A percentile compares a stretch with the other conserved stretches of the same genome.
phyloP scores from a whole-genome alignment of 2,888 invertebrate species.

The Drosophila barbarae region DNA sequence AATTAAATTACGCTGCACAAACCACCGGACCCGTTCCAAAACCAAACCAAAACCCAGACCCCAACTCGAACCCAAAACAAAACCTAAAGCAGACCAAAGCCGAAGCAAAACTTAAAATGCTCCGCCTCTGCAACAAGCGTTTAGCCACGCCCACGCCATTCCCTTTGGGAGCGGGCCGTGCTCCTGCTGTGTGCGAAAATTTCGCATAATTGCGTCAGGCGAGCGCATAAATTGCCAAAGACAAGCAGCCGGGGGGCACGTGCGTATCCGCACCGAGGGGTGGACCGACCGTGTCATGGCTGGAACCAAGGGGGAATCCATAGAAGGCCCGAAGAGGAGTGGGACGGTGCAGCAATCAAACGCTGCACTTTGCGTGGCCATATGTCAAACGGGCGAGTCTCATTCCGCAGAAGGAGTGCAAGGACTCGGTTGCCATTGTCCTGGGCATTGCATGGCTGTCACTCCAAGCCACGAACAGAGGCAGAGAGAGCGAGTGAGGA shows the following conservation, averaged over 20 bases:
- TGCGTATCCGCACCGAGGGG: constrained; percentile 32
- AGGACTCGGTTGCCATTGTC: constrained; percentile 34
- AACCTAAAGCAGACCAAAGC: constrained; percentile 36
- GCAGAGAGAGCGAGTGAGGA: background rate
- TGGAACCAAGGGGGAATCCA: constrained; percentile 20
- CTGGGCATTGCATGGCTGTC: constrained; percentile 64
- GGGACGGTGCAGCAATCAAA: constrained; percentile 51
- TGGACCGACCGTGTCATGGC: constrained; percentile 6
- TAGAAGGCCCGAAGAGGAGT: constrained; percentile 15
- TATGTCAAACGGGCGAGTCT: constrained; percentile 55
- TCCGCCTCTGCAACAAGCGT: constrained; percentile 40
- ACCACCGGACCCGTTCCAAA: constrained; percentile 31
- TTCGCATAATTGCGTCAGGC: constrained; percentile 76
- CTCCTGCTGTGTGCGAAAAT: constrained; percentile 64
- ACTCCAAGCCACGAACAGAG: constrained; percentile 34
- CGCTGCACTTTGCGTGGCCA: constrained; percentile 66
- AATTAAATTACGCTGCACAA: constrained; percentile 71
- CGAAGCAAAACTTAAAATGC: constrained; percentile 64
- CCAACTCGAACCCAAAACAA: constrained; percentile 17
- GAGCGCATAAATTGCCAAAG: constrained; percentile 74
- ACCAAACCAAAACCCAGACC: constrained; percentile 1
- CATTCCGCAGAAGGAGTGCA: constrained; percentile 5
- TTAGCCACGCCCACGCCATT: constrained; percentile 61
- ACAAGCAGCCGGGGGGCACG: constrained; percentile 67
- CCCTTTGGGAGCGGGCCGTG: constrained; percentile 1